Evolutionary conservation across 53 echinoderm and acorn worm genomes (phyloP), one percentile per base, ranked within the genome.

Genomic region (Temnopleurus reevesii): DNA sequence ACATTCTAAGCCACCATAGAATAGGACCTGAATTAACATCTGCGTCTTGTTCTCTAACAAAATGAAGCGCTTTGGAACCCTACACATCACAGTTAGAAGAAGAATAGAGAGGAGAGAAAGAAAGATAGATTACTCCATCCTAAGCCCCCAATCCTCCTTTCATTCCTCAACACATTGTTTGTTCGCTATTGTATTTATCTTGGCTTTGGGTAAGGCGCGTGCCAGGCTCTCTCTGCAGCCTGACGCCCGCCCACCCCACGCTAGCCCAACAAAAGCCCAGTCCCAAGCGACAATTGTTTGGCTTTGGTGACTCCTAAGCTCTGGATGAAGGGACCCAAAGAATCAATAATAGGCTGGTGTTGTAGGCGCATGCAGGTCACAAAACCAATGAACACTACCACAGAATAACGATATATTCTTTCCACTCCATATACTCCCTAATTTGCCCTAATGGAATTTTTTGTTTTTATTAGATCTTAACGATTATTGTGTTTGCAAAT

Each of bases 261-360:
- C 79, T 79, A 79, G 41, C 49, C 85, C 12, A 34, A 60, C 60
- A 85, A 61, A 45, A 26, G 44, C 59, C 45, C 24, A 60, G n/a
- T 46, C 60, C 43, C 85, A 45, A 58, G 59, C 63, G 85, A 44
- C 85, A 59, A 85, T 59, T 59, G 85, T 85, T 85, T 71, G 43
- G 85, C 85, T 60, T 60, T 85, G 85, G 38, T 85, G 60, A 85
- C 85, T 85, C 85, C 85, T 59, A 85, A 85, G 60, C 59, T 55
- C 60, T 13, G 43, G 44, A 85, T 60, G 59, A 85, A 85, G 35
- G 57, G 85, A 60, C 45, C 60, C 60, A 34, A 45, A 60, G 25
- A 85, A 85, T 85, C 85, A 85, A 85, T 85, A 85, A 85, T 60
- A 56, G 83, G 23, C 54, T 46, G 51, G 79, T 0, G 79, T 79